Conservation (phyloP, 2,797 vertebrate genomes). For the Mormyrops attenuatus region DNA sequence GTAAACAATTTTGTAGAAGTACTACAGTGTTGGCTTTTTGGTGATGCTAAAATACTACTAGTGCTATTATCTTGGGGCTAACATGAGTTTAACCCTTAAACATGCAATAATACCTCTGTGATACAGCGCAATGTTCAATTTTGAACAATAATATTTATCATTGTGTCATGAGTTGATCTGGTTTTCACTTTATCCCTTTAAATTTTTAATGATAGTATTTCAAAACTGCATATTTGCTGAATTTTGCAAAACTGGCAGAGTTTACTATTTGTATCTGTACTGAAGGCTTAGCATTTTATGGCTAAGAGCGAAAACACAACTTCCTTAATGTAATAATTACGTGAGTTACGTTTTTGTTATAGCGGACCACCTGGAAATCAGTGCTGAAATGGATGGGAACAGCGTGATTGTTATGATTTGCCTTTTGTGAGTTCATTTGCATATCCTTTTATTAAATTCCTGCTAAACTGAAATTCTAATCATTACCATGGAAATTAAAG, state of each 20-base stretch:
- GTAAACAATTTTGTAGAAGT: slow-evolving; percentile 15
- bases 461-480: slow-evolving; percentile 16
- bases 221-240: neutral
- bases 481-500: slow-evolving; percentile 23
- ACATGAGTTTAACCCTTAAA: slow-evolving; percentile 4
- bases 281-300: neutral
- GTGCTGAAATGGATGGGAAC: slow-evolving; percentile 1
- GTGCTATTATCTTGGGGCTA: neutral
- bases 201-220: neutral
- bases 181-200: neutral
- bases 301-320: neutral
- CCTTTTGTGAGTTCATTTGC: slow-evolving; percentile 18
- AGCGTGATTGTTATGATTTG: slow-evolving; percentile 1
- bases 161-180: neutral
- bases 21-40: neutral
- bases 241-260: neutral
- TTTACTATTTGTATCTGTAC: neutral
- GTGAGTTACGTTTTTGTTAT: slow-evolving; percentile 13
- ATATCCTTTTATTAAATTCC: slow-evolving; percentile 22
- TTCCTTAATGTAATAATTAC: slow-evolving; percentile 10
- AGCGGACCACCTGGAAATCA: slow-evolving; percentile 15
- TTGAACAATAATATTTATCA: neutral
- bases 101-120: neutral
- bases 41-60: neutral
- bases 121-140: neutral